A percentile compares a stretch with the other conserved stretches of the same genome.
Conservation (phyloP, 2,888 invertebrate genomes). For the Hydropsyche betteni region DNA sequence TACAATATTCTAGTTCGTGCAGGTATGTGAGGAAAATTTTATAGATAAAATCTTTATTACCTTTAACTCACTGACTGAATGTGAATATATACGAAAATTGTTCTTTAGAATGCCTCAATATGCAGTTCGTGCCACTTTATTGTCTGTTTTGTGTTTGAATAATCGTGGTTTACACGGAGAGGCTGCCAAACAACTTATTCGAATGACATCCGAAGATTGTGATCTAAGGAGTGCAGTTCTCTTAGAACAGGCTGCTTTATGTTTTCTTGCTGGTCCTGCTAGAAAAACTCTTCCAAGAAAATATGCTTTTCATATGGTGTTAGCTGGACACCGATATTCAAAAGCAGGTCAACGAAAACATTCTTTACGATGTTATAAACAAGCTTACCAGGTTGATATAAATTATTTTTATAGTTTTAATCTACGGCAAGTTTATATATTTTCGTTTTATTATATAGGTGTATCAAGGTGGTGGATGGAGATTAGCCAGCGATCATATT, state of each 20-base stretch:
- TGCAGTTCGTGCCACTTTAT: constrained; percentile 89
- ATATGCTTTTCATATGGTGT: constrained; percentile 95
- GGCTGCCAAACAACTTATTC: constrained; percentile 93
- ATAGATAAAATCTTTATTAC: constrained; percentile 17
- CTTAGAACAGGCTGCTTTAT: constrained; percentile 94
- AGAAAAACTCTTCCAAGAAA: constrained; percentile 84
- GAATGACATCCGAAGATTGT: constrained; percentile 97
- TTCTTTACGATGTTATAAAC: constrained; percentile 89
- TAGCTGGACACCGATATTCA: constrained; percentile 94
- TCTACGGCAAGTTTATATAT: neutral
- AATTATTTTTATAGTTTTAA: constrained; percentile 39
- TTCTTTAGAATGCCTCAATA: constrained; percentile 82
- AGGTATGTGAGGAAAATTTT: constrained; percentile 65
- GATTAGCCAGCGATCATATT: constrained; percentile 94
- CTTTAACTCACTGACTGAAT: neutral
- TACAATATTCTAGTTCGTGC: constrained; percentile 90
- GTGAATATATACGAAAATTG: neutral
- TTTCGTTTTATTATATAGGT: constrained; percentile 62
- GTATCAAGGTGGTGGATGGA: constrained; percentile 84
- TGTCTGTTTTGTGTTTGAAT: constrained; percentile 88
- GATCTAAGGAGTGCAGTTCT: constrained; percentile 93
- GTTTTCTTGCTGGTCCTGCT: constrained; percentile 75
- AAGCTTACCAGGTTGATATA: constrained; percentile 81
- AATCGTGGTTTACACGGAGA: constrained; percentile 82
- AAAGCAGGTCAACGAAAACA: constrained; percentile 93